These are phyloP conservation scores for Catocala fraxini DNA, from an alignment of 2,888 invertebrate genomes.

Conservation along the genomic window DNA sequence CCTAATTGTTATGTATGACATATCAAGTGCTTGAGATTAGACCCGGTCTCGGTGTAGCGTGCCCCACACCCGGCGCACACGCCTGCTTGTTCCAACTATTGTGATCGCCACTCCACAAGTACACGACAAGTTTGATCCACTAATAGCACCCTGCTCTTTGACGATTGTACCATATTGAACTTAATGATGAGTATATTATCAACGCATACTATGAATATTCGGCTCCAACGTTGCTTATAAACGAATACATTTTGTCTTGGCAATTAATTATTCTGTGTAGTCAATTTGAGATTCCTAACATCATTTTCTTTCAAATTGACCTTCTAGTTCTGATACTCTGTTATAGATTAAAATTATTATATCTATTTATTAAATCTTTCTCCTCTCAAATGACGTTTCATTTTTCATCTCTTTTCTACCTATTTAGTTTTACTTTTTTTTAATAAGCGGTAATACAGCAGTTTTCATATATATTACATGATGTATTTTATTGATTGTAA, in stretches of 20 bases:
- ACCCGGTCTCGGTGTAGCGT: constrained; percentile 46
- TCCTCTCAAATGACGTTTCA: constrained; percentile 78
- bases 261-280: constrained; percentile 69
- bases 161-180: constrained; percentile 48
- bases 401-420: constrained; percentile 43
- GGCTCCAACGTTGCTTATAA: constrained; percentile 53
- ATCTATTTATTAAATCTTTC: constrained; percentile 87
- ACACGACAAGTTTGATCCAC: constrained; percentile 52
- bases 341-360: constrained; percentile 83
- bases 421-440: constrained; percentile 5
- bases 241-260: constrained; percentile 60
- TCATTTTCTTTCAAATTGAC: constrained; percentile 72
- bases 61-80: constrained; percentile 33
- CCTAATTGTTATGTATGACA: constrained; percentile 60
- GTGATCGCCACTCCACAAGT: constrained; percentile 42
- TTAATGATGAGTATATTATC: constrained; percentile 25
- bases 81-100: constrained; percentile 30
- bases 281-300: constrained; percentile 74
- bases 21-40: constrained; percentile 59
- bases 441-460: constrained; percentile 22
- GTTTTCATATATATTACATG: constrained; percentile 22
- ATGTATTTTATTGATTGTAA: constrained; percentile 29
- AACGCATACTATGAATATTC: constrained; percentile 47
- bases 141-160: constrained; percentile 76
- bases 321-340: constrained; percentile 79